A percentile compares a stretch with the other conserved stretches of the same genome.
phyloP scores from a whole-genome alignment of 2,888 invertebrate genomes.

The Melinaea menophilus region DNA sequence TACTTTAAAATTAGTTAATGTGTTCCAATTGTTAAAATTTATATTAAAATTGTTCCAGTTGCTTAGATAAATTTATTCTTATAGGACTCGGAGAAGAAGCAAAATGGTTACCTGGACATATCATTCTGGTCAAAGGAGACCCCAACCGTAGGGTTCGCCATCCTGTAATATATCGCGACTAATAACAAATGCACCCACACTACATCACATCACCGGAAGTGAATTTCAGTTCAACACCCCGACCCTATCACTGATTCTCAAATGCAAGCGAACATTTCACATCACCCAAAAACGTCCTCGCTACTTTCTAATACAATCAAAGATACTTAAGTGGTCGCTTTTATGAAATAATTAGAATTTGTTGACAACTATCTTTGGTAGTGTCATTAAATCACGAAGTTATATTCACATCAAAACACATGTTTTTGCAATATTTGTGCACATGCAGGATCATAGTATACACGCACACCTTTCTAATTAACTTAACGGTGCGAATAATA shows the following conservation, averaged over 20 bases:
- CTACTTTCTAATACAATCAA: slow-evolving; percentile 34
- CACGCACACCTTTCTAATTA: slow-evolving; percentile 52
- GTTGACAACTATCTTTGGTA: slow-evolving; percentile 60
- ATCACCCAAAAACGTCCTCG: slow-evolving; percentile 35
- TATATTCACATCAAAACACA: slow-evolving; percentile 75
- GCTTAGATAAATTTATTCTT: not conserved
- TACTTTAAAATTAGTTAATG: too few species aligned
- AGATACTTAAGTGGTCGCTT: slow-evolving; percentile 43
- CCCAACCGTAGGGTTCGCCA: slow-evolving; percentile 78
- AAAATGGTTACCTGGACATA: slow-evolving; percentile 74
- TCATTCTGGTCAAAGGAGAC: slow-evolving; percentile 84
- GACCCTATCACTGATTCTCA: slow-evolving; percentile 47
- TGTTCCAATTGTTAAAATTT: not conserved
- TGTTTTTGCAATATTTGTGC: slow-evolving; percentile 62
- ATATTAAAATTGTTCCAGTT: not conserved
- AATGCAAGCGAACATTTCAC: slow-evolving; percentile 33
- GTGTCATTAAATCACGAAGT: slow-evolving; percentile 54
- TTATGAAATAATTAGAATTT: slow-evolving; percentile 56
- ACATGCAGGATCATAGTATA: slow-evolving; percentile 48
- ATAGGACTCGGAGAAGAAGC: not conserved
- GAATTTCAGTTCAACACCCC: slow-evolving; percentile 40
- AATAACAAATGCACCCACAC: slow-evolving; percentile 48
- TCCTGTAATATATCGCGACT: slow-evolving; percentile 47
- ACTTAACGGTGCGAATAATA: slow-evolving; percentile 53
- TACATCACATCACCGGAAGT: slow-evolving; percentile 60